Evolutionary conservation across 92 coral and sea anemone species (phyloP).

Genomic region (Epizoanthus rinbou): DNA sequence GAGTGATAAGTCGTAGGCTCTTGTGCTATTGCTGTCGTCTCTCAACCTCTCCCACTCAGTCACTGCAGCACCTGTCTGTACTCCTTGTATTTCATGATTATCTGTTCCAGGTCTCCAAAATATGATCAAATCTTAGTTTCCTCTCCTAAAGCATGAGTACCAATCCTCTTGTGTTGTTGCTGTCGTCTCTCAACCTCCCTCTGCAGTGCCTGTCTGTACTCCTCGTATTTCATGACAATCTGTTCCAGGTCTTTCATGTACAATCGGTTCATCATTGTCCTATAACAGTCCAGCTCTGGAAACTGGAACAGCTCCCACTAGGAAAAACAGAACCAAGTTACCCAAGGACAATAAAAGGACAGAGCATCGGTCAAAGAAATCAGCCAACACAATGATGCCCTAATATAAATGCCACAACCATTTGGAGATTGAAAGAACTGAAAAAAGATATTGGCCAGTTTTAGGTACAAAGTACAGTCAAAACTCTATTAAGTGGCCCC

Average conservation of each 20-base stretch:
- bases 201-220: conserved; percentile 87
- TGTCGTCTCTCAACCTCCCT: conserved; percentile 72
- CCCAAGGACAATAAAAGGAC: no score
- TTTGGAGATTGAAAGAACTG: no score
- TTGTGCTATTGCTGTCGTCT: conserved; percentile 57
- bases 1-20: no score
- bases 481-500: no score
- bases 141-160: not conserved
- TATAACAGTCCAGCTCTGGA: conserved; percentile 94
- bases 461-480: no score
- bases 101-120: conserved; percentile 71
- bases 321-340: not conserved
- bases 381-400: no score
- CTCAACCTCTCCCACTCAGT: conserved; percentile 49
- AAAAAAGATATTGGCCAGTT: no score
- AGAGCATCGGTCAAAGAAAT: no score
- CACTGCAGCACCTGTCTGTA: conserved; percentile 86
- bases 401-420: no score
- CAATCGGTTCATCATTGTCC: conserved; percentile 85
- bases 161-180: conserved; percentile 41
- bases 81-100: conserved; percentile 89
- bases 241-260: conserved; percentile 92
- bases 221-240: conserved; percentile 90
- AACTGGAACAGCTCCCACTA: conserved; percentile 98
- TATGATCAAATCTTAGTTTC: conserved; percentile 1